Percentiles rank a stretch among this genome's conserved stretches.
Evolutionary conservation across 1,140 invertebrate genomes (phyloP).

Genomic region (Xylocopa sonorina): DNA sequence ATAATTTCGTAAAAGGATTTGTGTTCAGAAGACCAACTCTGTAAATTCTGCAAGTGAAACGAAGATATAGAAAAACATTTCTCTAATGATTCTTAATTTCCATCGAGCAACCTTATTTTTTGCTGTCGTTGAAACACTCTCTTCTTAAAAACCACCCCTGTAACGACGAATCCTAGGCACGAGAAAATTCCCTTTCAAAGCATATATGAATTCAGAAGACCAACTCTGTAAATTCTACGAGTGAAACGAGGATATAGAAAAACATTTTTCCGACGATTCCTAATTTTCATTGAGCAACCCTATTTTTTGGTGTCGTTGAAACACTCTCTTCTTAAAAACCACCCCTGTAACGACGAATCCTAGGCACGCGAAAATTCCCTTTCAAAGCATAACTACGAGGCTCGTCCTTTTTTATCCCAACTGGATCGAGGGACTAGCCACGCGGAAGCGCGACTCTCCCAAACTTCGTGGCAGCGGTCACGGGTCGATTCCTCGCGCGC

Average conservation of each 20-base stretch:
- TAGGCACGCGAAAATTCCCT: neutral
- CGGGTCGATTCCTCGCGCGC: slow-evolving; percentile 36
- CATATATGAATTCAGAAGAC: too few species aligned
- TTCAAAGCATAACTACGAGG: neutral
- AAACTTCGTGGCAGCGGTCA: neutral
- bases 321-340: neutral
- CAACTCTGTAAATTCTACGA: too few species aligned
- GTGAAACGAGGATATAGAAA: too few species aligned
- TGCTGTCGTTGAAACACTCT: neutral
- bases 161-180: too few species aligned
- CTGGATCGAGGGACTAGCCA: neutral
- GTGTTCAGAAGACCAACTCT: too few species aligned
- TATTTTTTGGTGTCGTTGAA: neutral
- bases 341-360: neutral
- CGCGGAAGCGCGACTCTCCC: neutral
- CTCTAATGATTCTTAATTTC: neutral
- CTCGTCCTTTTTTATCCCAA: neutral
- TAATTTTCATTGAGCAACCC: neutral
- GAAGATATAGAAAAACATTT: too few species aligned
- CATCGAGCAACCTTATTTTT: neutral
- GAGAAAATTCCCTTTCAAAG: neutral
- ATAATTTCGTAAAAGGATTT: too few species aligned
- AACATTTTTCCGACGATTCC: neutral
- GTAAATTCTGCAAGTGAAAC: too few species aligned
- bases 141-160: neutral